Evolutionary conservation across 2,797 vertebrate species (phyloP).

Genomic region (Ctenopoma multispine): DNA sequence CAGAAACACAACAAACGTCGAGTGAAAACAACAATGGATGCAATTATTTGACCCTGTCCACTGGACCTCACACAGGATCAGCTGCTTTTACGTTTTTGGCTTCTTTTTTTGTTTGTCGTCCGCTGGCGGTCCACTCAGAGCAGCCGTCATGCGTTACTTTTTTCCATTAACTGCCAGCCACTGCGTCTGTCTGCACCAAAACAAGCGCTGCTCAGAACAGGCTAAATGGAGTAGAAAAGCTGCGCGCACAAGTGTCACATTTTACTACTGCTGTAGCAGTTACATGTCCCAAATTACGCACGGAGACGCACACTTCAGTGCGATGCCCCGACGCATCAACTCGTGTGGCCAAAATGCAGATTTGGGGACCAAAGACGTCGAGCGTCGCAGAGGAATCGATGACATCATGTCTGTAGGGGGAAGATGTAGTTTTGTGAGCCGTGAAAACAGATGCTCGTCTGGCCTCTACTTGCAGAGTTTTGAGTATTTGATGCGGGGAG

Average conservation of each 20-base stretch:
- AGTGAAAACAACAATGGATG: neutral
- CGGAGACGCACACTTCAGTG: conserved; percentile 50
- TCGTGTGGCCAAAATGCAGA: conserved; percentile 11
- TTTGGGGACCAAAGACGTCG: conserved; percentile 45
- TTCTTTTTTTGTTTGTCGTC: no score
- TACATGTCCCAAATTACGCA: conserved; percentile 64
- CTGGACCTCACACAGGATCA: conserved; percentile 19
- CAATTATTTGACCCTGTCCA: conserved; percentile 33
- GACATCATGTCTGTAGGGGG: conserved; percentile 80
- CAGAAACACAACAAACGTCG: conserved; percentile 9
- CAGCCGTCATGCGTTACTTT: conserved; percentile 70
- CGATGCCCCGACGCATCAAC: conserved; percentile 29
- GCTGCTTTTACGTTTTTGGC: conserved; percentile 53
- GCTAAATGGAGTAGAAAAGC: conserved; percentile 29
- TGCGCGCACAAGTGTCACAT: conserved; percentile 53
- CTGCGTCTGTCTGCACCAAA: conserved; percentile 86
- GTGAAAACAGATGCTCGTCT: conserved; percentile 82
- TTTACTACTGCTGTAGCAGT: conserved; percentile 52
- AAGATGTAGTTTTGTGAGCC: conserved; percentile 65
- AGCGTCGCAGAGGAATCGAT: conserved; percentile 72
- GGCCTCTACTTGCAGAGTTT: conserved; percentile 71
- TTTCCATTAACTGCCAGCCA: conserved; percentile 76
- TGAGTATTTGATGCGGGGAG: conserved; percentile 61
- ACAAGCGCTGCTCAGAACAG: conserved; percentile 54
- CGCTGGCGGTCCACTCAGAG: conserved; percentile 48